Evolutionary conservation across 2,797 vertebrate species (phyloP).

Genomic region (Rhinoraja longicauda): DNA sequence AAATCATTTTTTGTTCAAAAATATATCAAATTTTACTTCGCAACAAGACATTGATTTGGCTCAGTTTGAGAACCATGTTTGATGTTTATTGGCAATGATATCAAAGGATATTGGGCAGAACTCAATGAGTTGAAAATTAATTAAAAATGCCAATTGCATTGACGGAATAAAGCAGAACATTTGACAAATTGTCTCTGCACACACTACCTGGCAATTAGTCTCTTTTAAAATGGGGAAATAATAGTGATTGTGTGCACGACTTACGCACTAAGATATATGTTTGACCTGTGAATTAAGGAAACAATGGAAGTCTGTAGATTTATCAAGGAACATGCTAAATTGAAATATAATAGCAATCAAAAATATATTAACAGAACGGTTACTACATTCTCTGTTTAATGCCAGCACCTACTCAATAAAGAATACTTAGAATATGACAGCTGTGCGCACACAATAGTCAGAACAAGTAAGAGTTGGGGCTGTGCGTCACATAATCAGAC

Average conservation of each 20-base stretch:
- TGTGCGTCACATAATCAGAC: neutral
- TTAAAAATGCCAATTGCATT: constrained; percentile 39
- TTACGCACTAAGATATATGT: constrained; percentile 34
- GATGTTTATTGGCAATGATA: constrained; percentile 62
- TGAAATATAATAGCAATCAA: neutral
- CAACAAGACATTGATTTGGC: constrained; percentile 63
- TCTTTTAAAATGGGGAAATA: constrained; percentile 39
- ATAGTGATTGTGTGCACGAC: constrained; percentile 37
- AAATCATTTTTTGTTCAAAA: neutral
- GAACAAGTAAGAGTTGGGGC: neutral
- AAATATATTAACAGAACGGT: neutral
- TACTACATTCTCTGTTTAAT: neutral
- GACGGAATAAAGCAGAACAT: neutral
- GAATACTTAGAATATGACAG: neutral
- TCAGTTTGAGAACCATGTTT: constrained; percentile 62
- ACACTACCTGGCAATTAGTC: constrained; percentile 1
- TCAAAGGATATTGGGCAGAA: constrained; percentile 62
- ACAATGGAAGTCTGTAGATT: neutral
- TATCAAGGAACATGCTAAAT: neutral
- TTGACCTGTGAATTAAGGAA: neutral
- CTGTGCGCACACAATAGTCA: neutral
- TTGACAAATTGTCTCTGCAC: neutral
- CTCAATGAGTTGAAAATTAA: constrained; percentile 64
- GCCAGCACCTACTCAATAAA: neutral
- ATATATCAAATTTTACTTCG: constrained; percentile 40